Evolutionary conservation across 2,888 invertebrate species (phyloP).

Genomic region (Harpalus rufipes): DNA sequence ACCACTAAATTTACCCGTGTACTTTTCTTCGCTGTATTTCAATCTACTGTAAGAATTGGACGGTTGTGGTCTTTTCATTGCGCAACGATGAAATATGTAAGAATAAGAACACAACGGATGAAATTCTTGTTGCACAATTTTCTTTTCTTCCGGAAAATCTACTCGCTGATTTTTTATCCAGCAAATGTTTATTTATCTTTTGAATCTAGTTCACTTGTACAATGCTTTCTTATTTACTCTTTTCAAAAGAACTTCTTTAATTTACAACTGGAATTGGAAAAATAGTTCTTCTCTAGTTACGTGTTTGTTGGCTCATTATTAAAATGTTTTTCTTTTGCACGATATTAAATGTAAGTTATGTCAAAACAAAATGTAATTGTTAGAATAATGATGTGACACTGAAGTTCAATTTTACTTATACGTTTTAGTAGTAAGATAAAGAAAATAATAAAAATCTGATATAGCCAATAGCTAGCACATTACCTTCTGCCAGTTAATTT

Average conservation of each 20-base stretch:
- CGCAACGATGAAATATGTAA: constrained; percentile 34
- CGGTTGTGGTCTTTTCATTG: constrained; percentile 46
- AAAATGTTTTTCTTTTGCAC: too few relatives aligned
- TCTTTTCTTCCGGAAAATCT: constrained; percentile 24
- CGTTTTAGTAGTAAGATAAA: too few relatives aligned
- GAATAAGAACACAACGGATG: constrained; percentile 42
- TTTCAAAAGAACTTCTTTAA: not conserved
- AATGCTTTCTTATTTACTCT: constrained; percentile 8
- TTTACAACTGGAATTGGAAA: not conserved
- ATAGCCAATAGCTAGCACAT: too few relatives aligned
- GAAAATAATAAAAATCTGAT: too few relatives aligned
- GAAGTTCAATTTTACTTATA: too few relatives aligned
- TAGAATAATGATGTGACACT: too few relatives aligned
- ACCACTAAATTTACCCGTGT: constrained; percentile 49
- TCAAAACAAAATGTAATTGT: too few relatives aligned
- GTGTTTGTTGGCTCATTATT: not conserved
- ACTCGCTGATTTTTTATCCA: constrained; percentile 20
- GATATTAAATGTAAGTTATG: too few relatives aligned
- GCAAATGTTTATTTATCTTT: not conserved
- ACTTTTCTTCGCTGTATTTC: constrained; percentile 54
- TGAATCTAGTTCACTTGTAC: not conserved
- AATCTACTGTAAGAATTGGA: constrained; percentile 58
- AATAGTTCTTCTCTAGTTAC: not conserved
- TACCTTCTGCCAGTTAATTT: too few relatives aligned
- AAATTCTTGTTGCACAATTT: constrained; percentile 25